phyloP scores from a whole-genome alignment of 2,888 invertebrate species.

The Glaucopsyche alexis region DNA sequence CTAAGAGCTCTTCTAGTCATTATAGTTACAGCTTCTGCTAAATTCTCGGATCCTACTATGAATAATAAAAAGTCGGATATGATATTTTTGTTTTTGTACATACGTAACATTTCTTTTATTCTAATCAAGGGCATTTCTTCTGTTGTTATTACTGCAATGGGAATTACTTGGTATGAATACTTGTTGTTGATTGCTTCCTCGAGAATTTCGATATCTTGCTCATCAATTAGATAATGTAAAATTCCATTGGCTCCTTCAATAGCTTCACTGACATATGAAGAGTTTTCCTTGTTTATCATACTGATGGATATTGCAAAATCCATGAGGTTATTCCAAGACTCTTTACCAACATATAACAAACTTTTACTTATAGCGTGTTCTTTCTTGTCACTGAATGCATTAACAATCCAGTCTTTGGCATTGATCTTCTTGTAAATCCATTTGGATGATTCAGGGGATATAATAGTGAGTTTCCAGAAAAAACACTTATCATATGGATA shows the following conservation, averaged over 20 bases:
- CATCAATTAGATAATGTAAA: constrained; percentile 59
- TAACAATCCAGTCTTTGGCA: constrained; percentile 68
- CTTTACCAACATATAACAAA: constrained; percentile 63
- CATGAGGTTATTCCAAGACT: constrained; percentile 72
- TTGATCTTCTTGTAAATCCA: constrained; percentile 67
- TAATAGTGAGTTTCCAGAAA: constrained; percentile 83
- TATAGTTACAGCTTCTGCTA: constrained; percentile 52
- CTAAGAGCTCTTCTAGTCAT: constrained; percentile 64
- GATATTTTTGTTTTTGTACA: constrained; percentile 51
- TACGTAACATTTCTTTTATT: constrained; percentile 51
- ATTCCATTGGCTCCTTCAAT: constrained; percentile 68
- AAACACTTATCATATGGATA: constrained; percentile 66
- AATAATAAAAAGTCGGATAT: constrained; percentile 65
- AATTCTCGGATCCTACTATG: constrained; percentile 51
- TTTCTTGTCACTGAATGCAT: constrained; percentile 68
- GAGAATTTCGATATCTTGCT: constrained; percentile 50
- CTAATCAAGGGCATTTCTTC: constrained; percentile 43
- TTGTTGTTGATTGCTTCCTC: constrained; percentile 57
- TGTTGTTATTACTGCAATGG: constrained; percentile 63
- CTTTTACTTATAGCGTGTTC: constrained; percentile 56
- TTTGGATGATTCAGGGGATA: constrained; percentile 74
- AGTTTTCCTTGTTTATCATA: constrained; percentile 51
- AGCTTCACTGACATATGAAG: constrained; percentile 51
- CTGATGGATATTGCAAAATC: constrained; percentile 72
- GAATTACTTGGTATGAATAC: constrained; percentile 66